These are phyloP conservation scores for Microcebus tavaratra DNA, from an alignment of 2,113 vertebrate genomes.

Conservation along the genomic window DNA sequence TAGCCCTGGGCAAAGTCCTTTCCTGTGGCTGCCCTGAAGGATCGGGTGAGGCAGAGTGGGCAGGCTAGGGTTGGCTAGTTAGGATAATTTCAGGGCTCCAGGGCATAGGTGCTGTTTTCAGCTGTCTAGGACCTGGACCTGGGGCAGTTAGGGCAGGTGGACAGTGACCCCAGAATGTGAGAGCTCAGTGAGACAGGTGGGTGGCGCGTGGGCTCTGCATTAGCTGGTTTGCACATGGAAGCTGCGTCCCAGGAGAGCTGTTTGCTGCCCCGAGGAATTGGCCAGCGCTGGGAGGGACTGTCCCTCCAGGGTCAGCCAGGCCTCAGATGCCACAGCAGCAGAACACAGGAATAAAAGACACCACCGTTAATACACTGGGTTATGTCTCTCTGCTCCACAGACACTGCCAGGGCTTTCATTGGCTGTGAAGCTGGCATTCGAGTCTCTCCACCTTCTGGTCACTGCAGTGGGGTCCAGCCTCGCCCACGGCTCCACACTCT, in stretches of 20 bases:
- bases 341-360: neutral
- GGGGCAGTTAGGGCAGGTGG: no score
- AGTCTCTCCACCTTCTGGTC: neutral
- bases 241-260: neutral
- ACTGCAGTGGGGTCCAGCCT: neutral
- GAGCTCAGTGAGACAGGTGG: neutral
- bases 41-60: neutral
- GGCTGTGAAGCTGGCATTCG: accelerated
- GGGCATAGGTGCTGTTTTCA: neutral
- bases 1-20: neutral
- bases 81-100: neutral
- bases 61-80: neutral
- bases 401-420: neutral
- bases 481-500: neutral
- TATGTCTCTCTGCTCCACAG: neutral
- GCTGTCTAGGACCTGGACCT: neutral
- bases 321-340: neutral
- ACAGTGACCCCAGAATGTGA: neutral
- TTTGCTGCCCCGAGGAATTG: neutral
- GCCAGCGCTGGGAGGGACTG: neutral
- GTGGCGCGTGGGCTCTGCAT: neutral
- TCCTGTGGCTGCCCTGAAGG: neutral
- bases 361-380: accelerated
- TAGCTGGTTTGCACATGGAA: neutral
- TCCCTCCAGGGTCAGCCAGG: neutral